Evolutionary conservation across 1,140 invertebrate species (phyloP), one percentile per base, ranked within the genome.

Genomic region (Eurosta solidaginis): DNA sequence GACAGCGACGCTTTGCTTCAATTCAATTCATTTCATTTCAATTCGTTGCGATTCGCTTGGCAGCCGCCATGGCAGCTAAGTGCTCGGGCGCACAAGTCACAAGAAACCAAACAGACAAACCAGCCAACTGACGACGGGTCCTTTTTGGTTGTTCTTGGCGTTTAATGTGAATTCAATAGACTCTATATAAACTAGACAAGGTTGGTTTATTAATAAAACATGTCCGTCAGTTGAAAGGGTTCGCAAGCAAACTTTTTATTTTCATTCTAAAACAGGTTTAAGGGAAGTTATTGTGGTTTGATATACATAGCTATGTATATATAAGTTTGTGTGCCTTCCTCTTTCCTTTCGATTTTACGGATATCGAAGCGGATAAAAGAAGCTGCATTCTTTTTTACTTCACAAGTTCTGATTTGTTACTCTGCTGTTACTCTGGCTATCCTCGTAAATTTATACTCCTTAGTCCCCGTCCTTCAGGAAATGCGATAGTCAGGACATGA

Each of bases 1-100:
- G 83, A 85, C 83, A 85, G 84, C 79, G 77, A 68, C 36, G 59
- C 59, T 68, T 68, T n/a, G 59, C 59, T 68, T 68, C 59, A 68
- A 40, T 68, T 68, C 59, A 68, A 68, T 68, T 68, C 59, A 40
- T 40, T 68, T 36, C 59, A 7, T 20, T 68, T 40, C 59, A 68
- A 68, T 68, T 68, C 59, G 33, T 68, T 68, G 40, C 59, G 59
- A 68, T 40, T 68, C 59, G 59, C 14, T 68, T 68, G 33, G n/a
- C n/a, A 25, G 54, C 5, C 54, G 54, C 54, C 54, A 59, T 59
- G 54, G 22, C 54, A 20, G 54, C 54, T 59, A 59, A 17, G 27
- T 29, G 54, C 54, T 59, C 29, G 54, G 27, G 54, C 54, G 54
- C 12, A 17, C 29, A 36, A 59, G 54, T 59, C 54, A 59, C 54